phyloP scores from a whole-genome alignment of 2,797 vertebrate genomes.

The Sylvilagus floridanus region DNA sequence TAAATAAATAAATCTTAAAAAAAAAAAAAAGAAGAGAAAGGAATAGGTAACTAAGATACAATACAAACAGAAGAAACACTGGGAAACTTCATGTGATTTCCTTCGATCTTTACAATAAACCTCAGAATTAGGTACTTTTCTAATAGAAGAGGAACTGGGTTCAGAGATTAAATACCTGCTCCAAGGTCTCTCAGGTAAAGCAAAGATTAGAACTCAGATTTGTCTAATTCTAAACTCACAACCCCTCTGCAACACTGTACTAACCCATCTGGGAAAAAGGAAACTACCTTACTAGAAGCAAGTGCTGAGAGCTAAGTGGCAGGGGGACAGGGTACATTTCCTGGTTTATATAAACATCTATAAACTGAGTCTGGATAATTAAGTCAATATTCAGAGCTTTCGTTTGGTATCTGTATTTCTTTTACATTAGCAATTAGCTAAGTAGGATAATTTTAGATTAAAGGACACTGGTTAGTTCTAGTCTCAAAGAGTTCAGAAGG shows the following conservation, averaged over 20 bases:
- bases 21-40: too few relatives aligned
- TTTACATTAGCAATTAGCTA: constrained; percentile 59
- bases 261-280: constrained; percentile 46
- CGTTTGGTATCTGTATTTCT: constrained; percentile 54
- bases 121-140: constrained; percentile 11
- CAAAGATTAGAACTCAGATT: not conserved
- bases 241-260: not conserved
- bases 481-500: constrained; percentile 42
- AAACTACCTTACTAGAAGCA: constrained; percentile 34
- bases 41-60: constrained; percentile 45
- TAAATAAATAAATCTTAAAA: too few relatives aligned
- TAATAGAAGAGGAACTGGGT: constrained; percentile 33
- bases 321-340: constrained; percentile 44
- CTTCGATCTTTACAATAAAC: constrained; percentile 56
- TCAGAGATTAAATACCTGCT: constrained; percentile 40
- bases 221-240: constrained; percentile 36
- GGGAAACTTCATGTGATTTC: constrained; percentile 18
- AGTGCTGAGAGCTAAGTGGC: constrained; percentile 62
- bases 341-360: constrained; percentile 36
- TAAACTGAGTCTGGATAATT: constrained; percentile 57
- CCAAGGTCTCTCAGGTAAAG: constrained; percentile 22
- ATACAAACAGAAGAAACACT: constrained; percentile 37
- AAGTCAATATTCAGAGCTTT: constrained; percentile 41
- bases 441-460: constrained; percentile 58
- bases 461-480: constrained; percentile 73